Base-by-base conservation (phyloP, 1,140 invertebrate species). In the Drosophila obscura region DNA sequence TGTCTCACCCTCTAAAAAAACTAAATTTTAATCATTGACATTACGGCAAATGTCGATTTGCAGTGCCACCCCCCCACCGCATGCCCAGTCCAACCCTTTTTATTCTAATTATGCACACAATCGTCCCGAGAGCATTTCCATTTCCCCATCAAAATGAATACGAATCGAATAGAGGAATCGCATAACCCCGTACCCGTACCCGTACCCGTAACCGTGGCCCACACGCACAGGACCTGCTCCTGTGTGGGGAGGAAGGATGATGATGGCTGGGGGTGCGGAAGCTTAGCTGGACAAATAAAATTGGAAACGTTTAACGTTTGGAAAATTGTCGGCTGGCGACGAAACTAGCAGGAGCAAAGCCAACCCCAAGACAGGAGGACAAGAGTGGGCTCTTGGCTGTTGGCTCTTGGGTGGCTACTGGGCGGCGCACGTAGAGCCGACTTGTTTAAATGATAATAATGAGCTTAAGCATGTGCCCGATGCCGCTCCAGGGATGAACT, bases 381-480 rank as follows among this genome's bases (percentile, higher is more conserved):
- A 88, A 87, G 35, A 39, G 82, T 85, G 82, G 82, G 59, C 56
- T 71, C 48, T 61, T 56, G 73, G 65, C 19, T 19, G 19, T 19
- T 19, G 35, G 35, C 35, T 39, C 35, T 39, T 39, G 35, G 35
- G 8, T 35, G 31, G 31, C 35, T 13, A 11, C 35, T 39, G 35
- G 35, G 35, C 61, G 67, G 67, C 73, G 49, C 81, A 85, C 81
- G 82, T 81, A 87, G 69, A 43, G 49, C 68, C 59, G 73, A 89
- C 84, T 90, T 89, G 73, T 84, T 89, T 89, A 89, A 89, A 89
- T 80, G 84, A 78, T 78, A 89, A 89, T 89, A 89, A 89, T 89
- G 84, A 89, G 84, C 84, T 84, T 89, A 89, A 90, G 84, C 84
- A 89, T 89, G 73, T 89, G 84, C 77, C 73, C 77, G 45, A 51